Conservation (phyloP, 2,888 invertebrate species). For the Alloscopus bannaensis region DNA sequence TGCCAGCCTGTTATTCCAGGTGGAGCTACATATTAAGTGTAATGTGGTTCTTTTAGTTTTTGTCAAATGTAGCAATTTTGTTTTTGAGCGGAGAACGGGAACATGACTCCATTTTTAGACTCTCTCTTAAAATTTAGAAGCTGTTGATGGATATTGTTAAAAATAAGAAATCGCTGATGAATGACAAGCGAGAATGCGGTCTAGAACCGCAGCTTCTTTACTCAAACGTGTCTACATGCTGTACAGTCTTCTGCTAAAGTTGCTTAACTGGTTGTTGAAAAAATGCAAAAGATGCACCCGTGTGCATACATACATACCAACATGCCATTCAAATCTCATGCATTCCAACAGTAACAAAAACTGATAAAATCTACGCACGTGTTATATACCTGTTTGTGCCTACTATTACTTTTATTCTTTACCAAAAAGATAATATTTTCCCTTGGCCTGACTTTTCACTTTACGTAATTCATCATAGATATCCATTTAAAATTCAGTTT, state of each 20-base stretch:
- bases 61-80: neutral
- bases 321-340: too few species aligned
- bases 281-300: slow-evolving; percentile 17
- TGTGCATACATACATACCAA: too few species aligned
- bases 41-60: slow-evolving; percentile 8
- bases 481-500: too few species aligned
- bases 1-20: slow-evolving; percentile 63
- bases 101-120: slow-evolving; percentile 53
- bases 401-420: too few species aligned
- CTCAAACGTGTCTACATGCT: neutral
- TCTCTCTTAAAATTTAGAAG: slow-evolving; percentile 15
- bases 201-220: neutral
- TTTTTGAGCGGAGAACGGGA: neutral
- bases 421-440: too few species aligned
- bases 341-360: too few species aligned
- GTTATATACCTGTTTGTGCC: too few species aligned
- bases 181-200: neutral
- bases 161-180: slow-evolving; percentile 53
- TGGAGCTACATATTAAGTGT: slow-evolving; percentile 7
- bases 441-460: too few species aligned
- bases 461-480: too few species aligned
- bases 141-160: slow-evolving; percentile 1
- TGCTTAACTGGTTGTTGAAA: too few species aligned
- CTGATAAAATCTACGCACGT: too few species aligned
- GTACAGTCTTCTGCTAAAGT: too few species aligned